Base-by-base conservation (phyloP, 1,140 invertebrate species). In the Phenacoccus solenopsis region DNA sequence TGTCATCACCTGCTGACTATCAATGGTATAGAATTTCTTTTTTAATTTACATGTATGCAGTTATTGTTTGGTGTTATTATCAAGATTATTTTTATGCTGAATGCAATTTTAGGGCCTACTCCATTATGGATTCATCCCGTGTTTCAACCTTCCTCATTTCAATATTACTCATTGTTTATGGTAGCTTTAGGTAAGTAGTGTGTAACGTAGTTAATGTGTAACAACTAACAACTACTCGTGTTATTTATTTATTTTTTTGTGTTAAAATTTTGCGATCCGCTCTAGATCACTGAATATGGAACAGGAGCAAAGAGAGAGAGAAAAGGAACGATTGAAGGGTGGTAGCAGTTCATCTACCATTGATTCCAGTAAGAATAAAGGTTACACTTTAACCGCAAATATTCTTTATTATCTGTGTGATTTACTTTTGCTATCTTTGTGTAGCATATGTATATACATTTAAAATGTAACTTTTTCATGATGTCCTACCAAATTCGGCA, bases 91-190 rank as follows among this genome's bases (percentile, higher is more conserved):
- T 69, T 5, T 67, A 71, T 30, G 61, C 25, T 35, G 25, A n/a
- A n/a, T 28, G 22, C 20, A 67, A 21, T 24, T n/a, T 71, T 75
- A 87, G 92, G 92, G 92, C 91, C 67, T 94, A 95, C 79, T 91
- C 92, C 76, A 91, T 97, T 77, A 93, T 98, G 88, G 95, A 98
- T 83, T 96, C 94, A 56, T 95, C 92, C 70, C 84, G 94, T 75
- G 90, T 98, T 61, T 97, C 94, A 61, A 98, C 95, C 73, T 98
- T 96, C 82, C 84, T 97, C 73, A 98, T 98, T 80, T 96, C 94
- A 70, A 97, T 98, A 83, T 84, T 98, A 74, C 85, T 98, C 57
- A 98, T 98, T 75, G 94, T 98, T 10, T 98, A 98, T 80, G 95
- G 95, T 75, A 96, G 94, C 80, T 87, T 87, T 81, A 89, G 93